Evolutionary conservation across 2,888 invertebrate species (phyloP), one percentile per base, ranked within the genome.

Genomic region (Coleophora flavipennella): DNA sequence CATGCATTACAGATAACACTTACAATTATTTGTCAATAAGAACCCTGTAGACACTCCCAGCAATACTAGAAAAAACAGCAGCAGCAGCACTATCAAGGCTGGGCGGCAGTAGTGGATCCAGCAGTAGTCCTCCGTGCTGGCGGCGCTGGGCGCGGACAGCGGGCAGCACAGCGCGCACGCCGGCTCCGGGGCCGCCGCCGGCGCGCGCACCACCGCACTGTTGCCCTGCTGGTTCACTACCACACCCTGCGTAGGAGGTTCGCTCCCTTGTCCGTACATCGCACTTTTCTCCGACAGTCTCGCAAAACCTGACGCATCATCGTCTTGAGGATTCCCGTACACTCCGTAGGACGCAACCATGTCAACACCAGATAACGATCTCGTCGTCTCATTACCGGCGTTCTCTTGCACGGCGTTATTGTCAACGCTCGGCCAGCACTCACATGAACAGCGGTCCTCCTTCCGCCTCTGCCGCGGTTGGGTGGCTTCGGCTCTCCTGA

Each of bases 11-110:
- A 29, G 11, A 46, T 28, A 38, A 49, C 75, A 86, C 86, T 86
- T 64, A 87, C 87, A 87, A 65, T 87, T 87, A 70, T 86, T 86
- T 58, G 86, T 87, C 62, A 87, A 68, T 66, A 87, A 71, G 55
- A 87, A 83, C 63, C 86, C 86, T 62, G 86, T 86, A 54, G 86
- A 81, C 47, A 86, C 80, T 46, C 86, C 85, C 68, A 87, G 76
- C 59, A 87, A 67, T 48, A 86, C 77, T 60, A 87, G 67, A 70
- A 87, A 85, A 72, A 86, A 81, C 49, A 86, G 67, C 45, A 87
- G 67, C 40, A 87, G 66, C 39, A 87, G 64, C 29, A 86, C 75
- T 53, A 87, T 85, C 32, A 87, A 64, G 9, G 87, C 84, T 10
- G 87, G 87, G 48, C 83, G 77, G 59, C 86, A 86, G 62, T 86